Evolutionary conservation across 1,140 invertebrate genomes (phyloP), one percentile per base, ranked within the genome.

Genomic region (Holcopasites calliopsidis): DNA sequence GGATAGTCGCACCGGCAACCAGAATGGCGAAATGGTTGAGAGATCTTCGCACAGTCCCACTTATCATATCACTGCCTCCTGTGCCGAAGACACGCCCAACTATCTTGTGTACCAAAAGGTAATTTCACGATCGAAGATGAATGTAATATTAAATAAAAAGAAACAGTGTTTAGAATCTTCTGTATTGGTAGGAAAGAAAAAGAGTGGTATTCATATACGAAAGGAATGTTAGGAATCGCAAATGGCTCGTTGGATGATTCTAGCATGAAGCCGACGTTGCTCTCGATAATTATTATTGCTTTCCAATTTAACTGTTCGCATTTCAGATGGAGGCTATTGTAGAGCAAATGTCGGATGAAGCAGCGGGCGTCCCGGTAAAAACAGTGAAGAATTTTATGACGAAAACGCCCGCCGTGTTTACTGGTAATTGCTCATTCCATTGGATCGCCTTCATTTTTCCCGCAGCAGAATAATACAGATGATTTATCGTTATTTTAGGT

Each of bases 351-450:
- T 97, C 99, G 92, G 97, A 99, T 88, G 97, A 99, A 91, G 94
- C 94, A 23, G 94, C 93, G 13, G 99, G 99, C 21, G 98, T 99
- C 3, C 97, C 98, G 2, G 98, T 99, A 1, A 94, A 96, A 83
- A 99, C 99, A 3, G 99, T 99, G 5, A 99, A 99, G 92, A 98
- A 96, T 88, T 99, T 99, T 89, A 98, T 99, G 96, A 97, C 97
- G 47, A 99, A 99, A 93, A 98, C 99, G 83, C 99, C 99, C 33
- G 99, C 98, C 68, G 96, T 97, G 65, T 97, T 97, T 88, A 97
- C 96, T 76, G 96, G 98, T 96, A 93, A 85, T 79, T 52, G 38
- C 11, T 50, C 49, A 8, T 55, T 57, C 54, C 65, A 13, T 8
- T 31, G 18, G 38, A 7, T 40, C 13, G 6, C 47, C 26, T 50